A percentile compares a stretch with the other conserved stretches of the same genome.
These are phyloP conservation scores for Panthera uncia DNA, from an alignment of 2,113 vertebrate species.

Conservation along the genomic window DNA sequence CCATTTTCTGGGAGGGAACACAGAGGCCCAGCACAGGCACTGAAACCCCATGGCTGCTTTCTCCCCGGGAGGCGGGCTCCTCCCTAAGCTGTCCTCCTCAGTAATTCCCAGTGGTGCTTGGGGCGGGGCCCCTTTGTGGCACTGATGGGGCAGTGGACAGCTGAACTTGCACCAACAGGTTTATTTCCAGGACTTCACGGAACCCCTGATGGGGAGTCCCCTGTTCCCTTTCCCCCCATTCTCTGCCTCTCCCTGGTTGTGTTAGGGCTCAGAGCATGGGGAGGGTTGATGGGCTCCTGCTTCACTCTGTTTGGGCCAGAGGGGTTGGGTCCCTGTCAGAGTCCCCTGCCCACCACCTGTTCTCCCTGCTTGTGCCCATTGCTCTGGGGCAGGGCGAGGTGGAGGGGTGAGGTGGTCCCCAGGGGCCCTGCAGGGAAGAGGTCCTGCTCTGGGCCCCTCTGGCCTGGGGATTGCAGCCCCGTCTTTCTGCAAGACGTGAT, in stretches of 20 bases:
- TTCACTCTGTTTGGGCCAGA: background rate
- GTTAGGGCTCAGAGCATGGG: background rate
- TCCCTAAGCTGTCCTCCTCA: background rate
- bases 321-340: background rate
- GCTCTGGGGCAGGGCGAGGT: background rate
- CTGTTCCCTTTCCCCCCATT: too few species aligned
- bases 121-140: constrained; percentile 56
- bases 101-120: background rate
- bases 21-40: background rate
- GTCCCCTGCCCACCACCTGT: background rate
- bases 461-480: background rate
- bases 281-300: background rate
- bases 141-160: background rate
- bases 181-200: background rate
- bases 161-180: background rate
- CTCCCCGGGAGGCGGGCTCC: background rate
- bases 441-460: background rate
- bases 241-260: background rate
- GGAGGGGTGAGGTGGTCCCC: background rate
- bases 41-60: background rate
- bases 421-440: background rate
- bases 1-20: background rate
- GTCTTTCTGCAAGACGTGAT: background rate
- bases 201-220: background rate
- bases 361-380: too few species aligned